Base-by-base conservation (phyloP, 2,797 vertebrate species). In the Phaenicophaeus curvirostris region DNA sequence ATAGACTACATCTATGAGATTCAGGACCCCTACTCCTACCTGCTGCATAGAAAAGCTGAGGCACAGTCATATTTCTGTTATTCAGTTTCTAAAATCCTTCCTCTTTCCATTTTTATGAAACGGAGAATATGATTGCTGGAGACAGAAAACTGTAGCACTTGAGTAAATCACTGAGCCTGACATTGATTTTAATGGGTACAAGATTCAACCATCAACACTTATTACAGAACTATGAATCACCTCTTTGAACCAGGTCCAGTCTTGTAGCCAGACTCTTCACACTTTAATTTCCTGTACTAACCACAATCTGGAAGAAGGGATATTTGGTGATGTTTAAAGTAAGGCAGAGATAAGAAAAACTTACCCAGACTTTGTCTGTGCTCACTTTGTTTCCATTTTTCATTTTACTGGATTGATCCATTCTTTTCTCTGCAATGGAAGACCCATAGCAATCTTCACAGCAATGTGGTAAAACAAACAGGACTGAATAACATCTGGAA, bases 201-300 rank as follows among this genome's bases (percentile, higher is more conserved):
- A 73, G 87, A 90, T 74, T 94, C 77, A 90, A 53, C 83, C 77
- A 93, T 91, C 80, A 89, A 61, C 57, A 53, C 44, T 81, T 89
- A 91, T 85, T 92, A 89, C 23, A 91, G 51, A 88, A 46, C 31
- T 71, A 84, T 28, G 30, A 92, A 80, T 94, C 89, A 94, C 27
- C 33, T 69, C 59, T 75, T 67, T 91, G 94, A 92, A 76, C 54
- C 24, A 81, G 63, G 59, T 84, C 73, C 73, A 88, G 55, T 59
- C 67, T 73, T 95, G 58, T 54, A 93, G 71, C 57, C 80, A 95
- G 50, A 35, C 55, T 89, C 61, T 94, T 95, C 91, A 87, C 78
- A 92, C 71, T 96, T 96, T 96, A 95, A 96, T 95, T 96, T 96
- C 90, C 96, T 95, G 90, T 92, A 55, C 50, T 71, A 91, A 42